Evolutionary conservation across 2,888 invertebrate genomes (phyloP), one percentile per base, ranked within the genome.

Genomic region (Scotopteryx bipunctaria): DNA sequence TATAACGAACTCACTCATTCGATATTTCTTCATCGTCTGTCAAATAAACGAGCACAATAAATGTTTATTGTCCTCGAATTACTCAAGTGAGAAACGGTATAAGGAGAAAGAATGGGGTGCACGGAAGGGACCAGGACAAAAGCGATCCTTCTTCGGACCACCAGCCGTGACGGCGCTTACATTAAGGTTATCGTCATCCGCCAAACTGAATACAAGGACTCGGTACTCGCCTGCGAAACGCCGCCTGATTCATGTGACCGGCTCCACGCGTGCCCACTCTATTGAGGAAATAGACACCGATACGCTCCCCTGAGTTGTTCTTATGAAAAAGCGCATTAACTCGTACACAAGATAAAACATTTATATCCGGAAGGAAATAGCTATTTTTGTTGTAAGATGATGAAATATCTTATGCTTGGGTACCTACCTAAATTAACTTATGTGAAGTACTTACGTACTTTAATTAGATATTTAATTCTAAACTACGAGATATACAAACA

Each of bases 11-110:
- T 81, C 82, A 76, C 78, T 84, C 83, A 80, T 78, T 81, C 78
- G 80, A 82, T 81, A 82, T 82, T 86, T 84, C 83, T 84, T 80
- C 81, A 83, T 86, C 83, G 82, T 84, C 81, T 84, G 85, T 87
- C 86, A 86, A 84, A 86, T 83, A 86, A 84, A 84, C 81, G 82
- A 78, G 80, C 75, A 85, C 85, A 86, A 89, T 89, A 88, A 89
- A 87, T 85, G 86, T 89, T 87, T 89, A 89, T 88, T 87, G 86
- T 88, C 83, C 81, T 81, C 82, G 84, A 87, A 89, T 89, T 88
- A 88, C 84, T 88, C 85, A 83, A 88, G 85, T 89, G 88, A 83
- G 86, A 89, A 87, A 87, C 86, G 77, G 83, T 83, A 81, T 85
- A 84, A 83, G 83, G 83, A 82, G 85, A 83, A 89, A 89, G 86